Percentiles rank a stretch among this genome's conserved stretches.
Evolutionary conservation across 2,888 invertebrate species (phyloP).

Genomic region (Diabrotica balteata): DNA sequence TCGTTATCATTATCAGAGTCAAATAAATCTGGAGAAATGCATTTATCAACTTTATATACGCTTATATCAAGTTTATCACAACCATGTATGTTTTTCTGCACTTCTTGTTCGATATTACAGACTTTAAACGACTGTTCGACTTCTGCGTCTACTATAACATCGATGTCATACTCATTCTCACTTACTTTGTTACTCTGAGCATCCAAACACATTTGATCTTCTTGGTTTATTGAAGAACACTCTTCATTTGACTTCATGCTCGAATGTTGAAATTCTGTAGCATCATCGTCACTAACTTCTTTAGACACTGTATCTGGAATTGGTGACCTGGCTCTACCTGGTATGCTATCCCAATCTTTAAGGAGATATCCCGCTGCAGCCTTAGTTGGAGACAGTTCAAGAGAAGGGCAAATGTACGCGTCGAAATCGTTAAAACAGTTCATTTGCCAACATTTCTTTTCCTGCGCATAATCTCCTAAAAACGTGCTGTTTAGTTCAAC

Average conservation of each 20-base stretch:
- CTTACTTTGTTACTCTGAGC: no score
- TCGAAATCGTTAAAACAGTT: conserved; percentile 2
- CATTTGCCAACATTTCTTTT: conserved; percentile 16
- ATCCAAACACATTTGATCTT: no score
- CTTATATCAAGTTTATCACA: no score
- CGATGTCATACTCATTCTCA: no score
- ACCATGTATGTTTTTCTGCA: no score
- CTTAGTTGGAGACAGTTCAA: conserved; percentile 56
- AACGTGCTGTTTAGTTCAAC: conserved; percentile 31
- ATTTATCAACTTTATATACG: neutral
- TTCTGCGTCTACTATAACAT: no score
- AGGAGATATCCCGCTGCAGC: conserved; percentile 63
- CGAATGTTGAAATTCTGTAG: no score
- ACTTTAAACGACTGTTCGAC: no score
- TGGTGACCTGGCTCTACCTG: conserved; percentile 70
- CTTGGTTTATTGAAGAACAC: no score
- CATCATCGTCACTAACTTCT: no score
- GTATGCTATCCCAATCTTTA: conserved; percentile 69
- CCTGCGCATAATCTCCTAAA: conserved; percentile 31
- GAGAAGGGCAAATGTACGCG: conserved; percentile 8
- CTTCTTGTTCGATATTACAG: no score
- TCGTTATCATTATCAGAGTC: conserved; percentile 6
- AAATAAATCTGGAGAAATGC: conserved; percentile 5
- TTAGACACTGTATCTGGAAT: conserved; percentile 8
- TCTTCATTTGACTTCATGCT: conserved; percentile 1